Evolutionary conservation across 2,113 vertebrate species (phyloP).

Genomic region (Nyctibius bracteatus): DNA sequence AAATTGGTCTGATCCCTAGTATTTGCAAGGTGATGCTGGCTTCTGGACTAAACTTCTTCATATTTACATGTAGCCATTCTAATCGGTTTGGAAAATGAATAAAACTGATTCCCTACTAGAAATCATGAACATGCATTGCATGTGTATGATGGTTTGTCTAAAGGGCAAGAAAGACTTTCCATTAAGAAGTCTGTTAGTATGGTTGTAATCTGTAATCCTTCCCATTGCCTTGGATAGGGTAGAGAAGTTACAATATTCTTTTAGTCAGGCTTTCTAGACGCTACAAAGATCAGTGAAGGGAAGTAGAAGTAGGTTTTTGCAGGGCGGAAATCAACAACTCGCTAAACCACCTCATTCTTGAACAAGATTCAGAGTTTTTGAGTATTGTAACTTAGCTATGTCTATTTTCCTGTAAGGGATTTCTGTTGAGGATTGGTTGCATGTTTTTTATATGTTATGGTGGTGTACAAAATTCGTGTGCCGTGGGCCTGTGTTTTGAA

Average conservation of each 20-base stretch:
- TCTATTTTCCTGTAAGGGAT: neutral
- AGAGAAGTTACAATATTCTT: neutral
- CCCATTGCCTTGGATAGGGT: neutral
- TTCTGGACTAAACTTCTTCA: neutral
- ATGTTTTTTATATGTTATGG: neutral
- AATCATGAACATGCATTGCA: fast-evolving
- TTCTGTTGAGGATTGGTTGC: neutral
- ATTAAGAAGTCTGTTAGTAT: neutral
- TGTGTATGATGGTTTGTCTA: neutral
- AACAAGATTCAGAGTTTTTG: neutral
- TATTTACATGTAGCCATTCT: neutral
- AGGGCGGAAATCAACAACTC: neutral
- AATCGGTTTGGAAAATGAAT: neutral
- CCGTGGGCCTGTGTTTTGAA: neutral
- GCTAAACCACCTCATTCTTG: neutral
- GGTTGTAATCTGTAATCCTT: neutral
- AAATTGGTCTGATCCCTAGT: neutral
- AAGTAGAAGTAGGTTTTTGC: neutral
- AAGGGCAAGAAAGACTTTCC: neutral
- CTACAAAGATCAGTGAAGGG: neutral
- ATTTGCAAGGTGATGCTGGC: neutral
- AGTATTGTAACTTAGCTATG: neutral
- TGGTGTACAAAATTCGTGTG: neutral
- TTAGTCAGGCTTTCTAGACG: neutral
- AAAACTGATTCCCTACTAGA: neutral